Percentiles rank a stretch among this genome's conserved stretches.
phyloP scores from a whole-genome alignment of 2,888 invertebrate genomes.

The Synergus japonicus region DNA sequence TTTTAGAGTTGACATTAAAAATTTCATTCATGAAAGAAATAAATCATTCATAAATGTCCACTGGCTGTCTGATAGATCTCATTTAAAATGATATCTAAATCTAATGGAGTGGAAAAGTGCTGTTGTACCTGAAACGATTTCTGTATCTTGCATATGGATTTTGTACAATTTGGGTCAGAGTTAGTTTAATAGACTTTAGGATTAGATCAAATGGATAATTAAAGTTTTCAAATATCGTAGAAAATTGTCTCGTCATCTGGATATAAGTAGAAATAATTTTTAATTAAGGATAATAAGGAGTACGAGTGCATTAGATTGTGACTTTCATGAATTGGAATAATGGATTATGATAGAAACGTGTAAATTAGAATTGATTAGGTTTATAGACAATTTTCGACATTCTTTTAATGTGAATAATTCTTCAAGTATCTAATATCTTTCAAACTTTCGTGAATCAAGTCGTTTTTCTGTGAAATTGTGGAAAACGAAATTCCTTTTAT shows the following conservation, averaged over 20 bases:
- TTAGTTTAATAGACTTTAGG: background rate
- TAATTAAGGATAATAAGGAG: background rate
- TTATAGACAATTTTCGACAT: background rate
- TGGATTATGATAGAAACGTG: background rate
- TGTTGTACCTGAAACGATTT: constrained; percentile 33
- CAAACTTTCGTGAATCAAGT: background rate
- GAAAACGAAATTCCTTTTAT: background rate
- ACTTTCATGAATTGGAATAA: background rate
- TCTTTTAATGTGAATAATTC: background rate
- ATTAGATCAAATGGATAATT: constrained; percentile 8
- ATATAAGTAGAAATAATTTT: background rate
- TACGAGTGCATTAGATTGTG: constrained; percentile 7
- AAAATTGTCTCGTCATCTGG: background rate
- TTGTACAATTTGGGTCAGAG: constrained; percentile 5
- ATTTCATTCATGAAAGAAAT: constrained; percentile 6
- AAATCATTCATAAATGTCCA: background rate
- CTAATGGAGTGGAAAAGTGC: constrained; percentile 16
- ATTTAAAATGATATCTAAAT: background rate
- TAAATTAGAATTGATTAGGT: background rate
- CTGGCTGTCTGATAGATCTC: constrained; percentile 27
- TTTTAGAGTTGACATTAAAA: background rate
- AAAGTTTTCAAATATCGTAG: background rate
- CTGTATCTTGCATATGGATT: constrained; percentile 15
- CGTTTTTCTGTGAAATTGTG: constrained; percentile 5
- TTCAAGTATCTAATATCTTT: background rate